Conservation (phyloP, 1,140 invertebrate species). For the Nilaparvata lugens region DNA sequence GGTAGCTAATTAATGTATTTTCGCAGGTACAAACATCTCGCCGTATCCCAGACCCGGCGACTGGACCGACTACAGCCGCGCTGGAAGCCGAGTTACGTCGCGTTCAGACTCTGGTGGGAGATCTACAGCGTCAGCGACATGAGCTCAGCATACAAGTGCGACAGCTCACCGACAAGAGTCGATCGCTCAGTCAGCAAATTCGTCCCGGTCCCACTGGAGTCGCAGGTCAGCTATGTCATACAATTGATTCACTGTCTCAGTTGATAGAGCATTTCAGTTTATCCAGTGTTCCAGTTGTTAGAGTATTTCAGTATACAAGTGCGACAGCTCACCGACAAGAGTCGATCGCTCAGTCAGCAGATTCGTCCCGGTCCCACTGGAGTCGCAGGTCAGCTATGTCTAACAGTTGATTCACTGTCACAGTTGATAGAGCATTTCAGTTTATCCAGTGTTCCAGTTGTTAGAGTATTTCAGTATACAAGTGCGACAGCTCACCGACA, state of each 20-base stretch:
- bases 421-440: too few relatives aligned
- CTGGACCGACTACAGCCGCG: slow-evolving; percentile 44
- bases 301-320: too few relatives aligned
- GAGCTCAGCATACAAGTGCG: slow-evolving; percentile 64
- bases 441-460: neutral
- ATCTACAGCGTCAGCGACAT: slow-evolving; percentile 71
- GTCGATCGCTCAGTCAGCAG: slow-evolving; percentile 45
- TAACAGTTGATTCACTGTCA: too few relatives aligned
- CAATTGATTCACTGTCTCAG: too few relatives aligned
- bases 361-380: slow-evolving; percentile 40
- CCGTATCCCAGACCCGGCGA: slow-evolving; percentile 14
- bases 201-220: slow-evolving; percentile 38
- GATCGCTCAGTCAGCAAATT: slow-evolving; percentile 43
- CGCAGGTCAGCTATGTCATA: slow-evolving; percentile 23
- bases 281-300: neutral
- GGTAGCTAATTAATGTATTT: slow-evolving; percentile 5
- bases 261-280: too few relatives aligned
- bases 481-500: too few relatives aligned
- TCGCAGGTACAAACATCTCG: slow-evolving; percentile 13
- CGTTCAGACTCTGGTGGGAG: slow-evolving; percentile 74
- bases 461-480: too few relatives aligned
- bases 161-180: slow-evolving; percentile 67
- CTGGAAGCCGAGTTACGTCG: slow-evolving; percentile 71
- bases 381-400: slow-evolving; percentile 27
- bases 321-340: slow-evolving; percentile 69